phyloP scores from a whole-genome alignment of 2,113 vertebrate genomes.

The Oceanites oceanicus region DNA sequence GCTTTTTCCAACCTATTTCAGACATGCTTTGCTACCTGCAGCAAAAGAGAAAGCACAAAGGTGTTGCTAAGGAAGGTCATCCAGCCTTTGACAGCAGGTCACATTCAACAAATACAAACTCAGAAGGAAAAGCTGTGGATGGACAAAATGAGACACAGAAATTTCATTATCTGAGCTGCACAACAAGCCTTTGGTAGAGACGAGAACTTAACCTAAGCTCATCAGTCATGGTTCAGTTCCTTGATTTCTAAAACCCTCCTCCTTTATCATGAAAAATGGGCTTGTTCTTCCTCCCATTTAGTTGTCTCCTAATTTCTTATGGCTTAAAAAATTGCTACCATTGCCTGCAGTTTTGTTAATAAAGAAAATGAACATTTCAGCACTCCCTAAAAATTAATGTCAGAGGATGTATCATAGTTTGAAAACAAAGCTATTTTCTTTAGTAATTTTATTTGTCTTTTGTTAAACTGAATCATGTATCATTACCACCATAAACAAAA shows the following conservation, averaged over 20 bases:
- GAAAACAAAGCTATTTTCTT: background rate
- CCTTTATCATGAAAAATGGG: slow-evolving; percentile 31
- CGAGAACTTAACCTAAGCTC: background rate
- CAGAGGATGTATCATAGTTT: background rate
- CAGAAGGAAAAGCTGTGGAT: background rate
- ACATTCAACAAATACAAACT: background rate
- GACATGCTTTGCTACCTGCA: background rate
- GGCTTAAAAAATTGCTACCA: background rate
- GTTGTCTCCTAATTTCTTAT: background rate
- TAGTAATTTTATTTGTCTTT: background rate
- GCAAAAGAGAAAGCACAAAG: background rate
- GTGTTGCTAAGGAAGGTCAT: background rate
- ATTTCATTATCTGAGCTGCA: background rate
- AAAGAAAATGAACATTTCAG: background rate
- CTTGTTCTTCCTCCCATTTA: background rate
- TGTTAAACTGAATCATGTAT: background rate
- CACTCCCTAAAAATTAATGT: background rate
- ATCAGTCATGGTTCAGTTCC: slow-evolving; percentile 39
- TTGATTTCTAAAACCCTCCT: background rate
- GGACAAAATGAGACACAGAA: background rate
- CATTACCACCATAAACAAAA: background rate
- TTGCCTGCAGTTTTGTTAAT: background rate
- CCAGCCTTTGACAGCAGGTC: background rate
- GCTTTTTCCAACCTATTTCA: background rate
- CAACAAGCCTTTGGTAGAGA: background rate